Conservation (phyloP, 1,140 invertebrate species). For the Maconellicoccus hirsutus region DNA sequence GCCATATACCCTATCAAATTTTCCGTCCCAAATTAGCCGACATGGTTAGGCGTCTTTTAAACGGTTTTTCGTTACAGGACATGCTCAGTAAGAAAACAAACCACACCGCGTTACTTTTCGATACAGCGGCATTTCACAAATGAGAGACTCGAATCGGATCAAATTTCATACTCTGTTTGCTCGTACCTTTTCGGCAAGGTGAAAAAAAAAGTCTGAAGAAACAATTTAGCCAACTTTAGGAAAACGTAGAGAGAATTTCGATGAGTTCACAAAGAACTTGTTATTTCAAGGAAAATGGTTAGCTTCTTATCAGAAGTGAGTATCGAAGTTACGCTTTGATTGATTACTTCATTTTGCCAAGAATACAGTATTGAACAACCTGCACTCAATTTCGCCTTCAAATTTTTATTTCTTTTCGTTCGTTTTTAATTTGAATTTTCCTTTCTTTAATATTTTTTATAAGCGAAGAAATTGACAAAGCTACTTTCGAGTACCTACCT, state of each 20-base stretch:
- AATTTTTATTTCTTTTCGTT: not conserved
- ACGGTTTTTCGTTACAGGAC: conserved; percentile 12
- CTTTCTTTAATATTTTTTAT: no score
- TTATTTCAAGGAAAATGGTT: not conserved
- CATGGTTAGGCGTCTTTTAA: conserved; percentile 13
- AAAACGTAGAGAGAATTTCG: not conserved
- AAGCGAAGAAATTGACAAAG: no score
- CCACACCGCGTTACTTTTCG: not conserved
- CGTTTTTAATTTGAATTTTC: not conserved
- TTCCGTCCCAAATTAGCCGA: conserved; percentile 3
- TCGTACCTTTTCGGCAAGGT: no score
- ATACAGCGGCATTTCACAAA: no score
- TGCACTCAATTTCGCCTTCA: not conserved
- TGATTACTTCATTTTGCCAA: not conserved
- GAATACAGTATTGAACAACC: not conserved
- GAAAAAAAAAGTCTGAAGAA: not conserved
- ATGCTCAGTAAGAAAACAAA: not conserved
- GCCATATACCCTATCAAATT: conserved; percentile 19
- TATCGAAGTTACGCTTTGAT: not conserved
- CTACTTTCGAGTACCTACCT: no score
- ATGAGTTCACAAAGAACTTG: not conserved
- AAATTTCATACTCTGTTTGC: no score
- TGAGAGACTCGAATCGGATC: no score
- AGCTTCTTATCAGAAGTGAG: not conserved
- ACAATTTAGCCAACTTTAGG: not conserved